These are phyloP conservation scores for Anarsia innoxiella DNA, from an alignment of 2,888 invertebrate genomes.

Conservation along the genomic window DNA sequence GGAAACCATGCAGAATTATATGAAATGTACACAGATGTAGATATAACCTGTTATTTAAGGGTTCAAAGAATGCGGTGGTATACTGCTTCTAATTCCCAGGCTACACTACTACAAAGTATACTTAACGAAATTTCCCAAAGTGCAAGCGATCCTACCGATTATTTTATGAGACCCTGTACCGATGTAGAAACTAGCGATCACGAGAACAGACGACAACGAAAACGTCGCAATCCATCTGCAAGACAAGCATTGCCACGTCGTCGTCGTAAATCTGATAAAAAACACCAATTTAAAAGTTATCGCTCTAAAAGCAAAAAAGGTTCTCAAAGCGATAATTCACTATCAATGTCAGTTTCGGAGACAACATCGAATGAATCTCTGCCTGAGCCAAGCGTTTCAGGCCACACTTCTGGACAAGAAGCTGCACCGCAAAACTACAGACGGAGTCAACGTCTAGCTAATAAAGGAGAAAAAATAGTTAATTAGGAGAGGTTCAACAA, in stretches of 20 bases:
- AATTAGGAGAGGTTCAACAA: no score
- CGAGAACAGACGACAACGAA: constrained; percentile 1
- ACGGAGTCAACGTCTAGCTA: no score
- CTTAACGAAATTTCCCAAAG: constrained; percentile 20
- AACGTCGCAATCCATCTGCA: neutral
- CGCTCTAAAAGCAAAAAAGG: no score
- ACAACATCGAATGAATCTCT: no score
- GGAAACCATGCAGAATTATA: constrained; percentile 22
- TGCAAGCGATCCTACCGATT: constrained; percentile 22
- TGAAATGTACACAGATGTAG: constrained; percentile 32
- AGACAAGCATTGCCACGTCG: neutral
- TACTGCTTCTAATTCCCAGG: constrained; percentile 21
- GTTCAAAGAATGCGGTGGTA: constrained; percentile 36
- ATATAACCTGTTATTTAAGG: constrained; percentile 30
- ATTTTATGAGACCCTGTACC: constrained; percentile 25
- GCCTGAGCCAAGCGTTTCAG: no score
- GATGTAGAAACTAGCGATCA: no score
- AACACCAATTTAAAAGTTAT: no score
- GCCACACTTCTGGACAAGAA: no score
- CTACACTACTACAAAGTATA: constrained; percentile 21
- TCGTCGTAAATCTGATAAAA: neutral
- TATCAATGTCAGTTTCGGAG: no score
- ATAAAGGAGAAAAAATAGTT: no score
- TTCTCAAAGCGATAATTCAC: no score
- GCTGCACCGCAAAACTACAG: no score